Evolutionary conservation across 1,140 invertebrate species (phyloP).

Genomic region (Phocides pigmalion): DNA sequence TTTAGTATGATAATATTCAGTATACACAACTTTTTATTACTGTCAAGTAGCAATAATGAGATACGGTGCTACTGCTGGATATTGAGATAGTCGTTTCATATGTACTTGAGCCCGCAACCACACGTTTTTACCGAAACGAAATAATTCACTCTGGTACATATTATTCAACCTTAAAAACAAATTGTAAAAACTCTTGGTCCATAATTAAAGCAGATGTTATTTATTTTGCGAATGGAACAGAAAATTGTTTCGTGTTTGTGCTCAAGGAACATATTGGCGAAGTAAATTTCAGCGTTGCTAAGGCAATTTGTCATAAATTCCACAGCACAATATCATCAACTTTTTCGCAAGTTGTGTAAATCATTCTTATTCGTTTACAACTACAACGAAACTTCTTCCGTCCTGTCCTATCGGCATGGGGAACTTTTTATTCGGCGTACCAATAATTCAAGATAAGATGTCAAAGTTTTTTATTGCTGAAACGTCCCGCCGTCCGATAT

Average conservation of each 20-base stretch:
- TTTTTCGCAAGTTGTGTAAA: constrained; percentile 64
- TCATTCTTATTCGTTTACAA: constrained; percentile 72
- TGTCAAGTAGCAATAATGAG: no score
- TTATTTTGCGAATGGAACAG: neutral
- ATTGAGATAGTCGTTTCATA: no score
- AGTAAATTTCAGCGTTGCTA: constrained; percentile 26
- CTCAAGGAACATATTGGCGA: constrained; percentile 28
- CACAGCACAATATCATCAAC: constrained; percentile 47
- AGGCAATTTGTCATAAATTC: constrained; percentile 49
- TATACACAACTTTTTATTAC: no score
- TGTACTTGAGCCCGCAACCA: no score
- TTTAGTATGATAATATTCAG: no score
- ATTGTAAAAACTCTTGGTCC: no score
- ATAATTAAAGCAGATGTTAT: neutral
- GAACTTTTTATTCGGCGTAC: constrained; percentile 61
- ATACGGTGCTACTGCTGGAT: no score
- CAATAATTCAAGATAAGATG: constrained; percentile 67
- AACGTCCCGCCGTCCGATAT: constrained; percentile 52
- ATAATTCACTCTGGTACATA: no score
- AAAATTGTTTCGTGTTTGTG: neutral
- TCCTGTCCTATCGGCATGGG: constrained; percentile 45
- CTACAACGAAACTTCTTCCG: constrained; percentile 62
- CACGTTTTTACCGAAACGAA: no score
- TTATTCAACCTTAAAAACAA: no score
- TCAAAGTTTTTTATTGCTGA: constrained; percentile 64